These are phyloP conservation scores for Oxyscelio sp. DNA, from an alignment of 2,888 invertebrate species.

Conservation along the genomic window DNA sequence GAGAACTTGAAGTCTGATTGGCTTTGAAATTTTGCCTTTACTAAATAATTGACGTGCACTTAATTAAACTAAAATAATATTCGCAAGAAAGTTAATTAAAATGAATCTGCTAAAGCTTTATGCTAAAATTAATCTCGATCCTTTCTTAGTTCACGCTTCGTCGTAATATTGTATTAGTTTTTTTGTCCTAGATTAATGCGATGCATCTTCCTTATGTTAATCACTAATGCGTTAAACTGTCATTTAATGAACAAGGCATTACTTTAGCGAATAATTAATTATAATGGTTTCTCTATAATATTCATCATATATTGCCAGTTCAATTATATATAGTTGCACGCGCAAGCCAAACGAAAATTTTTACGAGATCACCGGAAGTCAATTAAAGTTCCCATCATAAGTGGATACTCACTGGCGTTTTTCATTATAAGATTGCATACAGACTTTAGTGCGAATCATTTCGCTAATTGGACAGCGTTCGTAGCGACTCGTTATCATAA, in stretches of 20 bases:
- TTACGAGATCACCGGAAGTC: slow-evolving; percentile 67
- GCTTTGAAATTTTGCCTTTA: too few species aligned
- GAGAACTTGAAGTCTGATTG: too few species aligned
- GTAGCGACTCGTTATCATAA: slow-evolving; percentile 70
- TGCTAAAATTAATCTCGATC: not conserved
- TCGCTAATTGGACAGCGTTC: slow-evolving; percentile 73
- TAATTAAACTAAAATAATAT: slow-evolving; percentile 23
- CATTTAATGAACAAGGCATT: slow-evolving; percentile 26
- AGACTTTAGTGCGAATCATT: slow-evolving; percentile 71
- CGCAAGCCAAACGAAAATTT: slow-evolving; percentile 44
- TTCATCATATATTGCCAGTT: slow-evolving; percentile 33
- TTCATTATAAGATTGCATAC: slow-evolving; percentile 64
- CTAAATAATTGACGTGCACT: slow-evolving; percentile 18
- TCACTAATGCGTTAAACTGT: slow-evolving; percentile 13
- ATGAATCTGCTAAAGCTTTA: not conserved
- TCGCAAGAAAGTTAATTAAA: slow-evolving; percentile 22
- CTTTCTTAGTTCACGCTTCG: slow-evolving; percentile 6
- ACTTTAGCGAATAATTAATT: slow-evolving; percentile 53
- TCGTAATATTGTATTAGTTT: slow-evolving; percentile 15
- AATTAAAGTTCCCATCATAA: slow-evolving; percentile 67
- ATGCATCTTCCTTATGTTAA: slow-evolving; percentile 6
- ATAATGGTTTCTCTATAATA: slow-evolving; percentile 43
- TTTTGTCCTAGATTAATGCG: not conserved
- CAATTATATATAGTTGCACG: slow-evolving; percentile 47
- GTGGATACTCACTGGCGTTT: slow-evolving; percentile 60